phyloP scores from a whole-genome alignment of 2,797 vertebrate genomes.

The Prunella strophiata region DNA sequence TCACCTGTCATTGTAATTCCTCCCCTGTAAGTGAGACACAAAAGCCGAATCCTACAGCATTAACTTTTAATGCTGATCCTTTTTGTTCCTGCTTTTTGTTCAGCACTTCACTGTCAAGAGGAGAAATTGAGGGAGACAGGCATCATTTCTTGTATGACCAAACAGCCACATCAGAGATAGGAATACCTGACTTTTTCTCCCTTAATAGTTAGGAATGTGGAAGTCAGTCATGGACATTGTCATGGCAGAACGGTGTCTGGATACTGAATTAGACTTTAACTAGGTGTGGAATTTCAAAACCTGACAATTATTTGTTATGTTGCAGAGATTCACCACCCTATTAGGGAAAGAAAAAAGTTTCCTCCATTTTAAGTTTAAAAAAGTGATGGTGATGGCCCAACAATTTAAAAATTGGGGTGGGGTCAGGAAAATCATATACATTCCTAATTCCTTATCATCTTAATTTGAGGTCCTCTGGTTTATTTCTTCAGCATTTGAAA shows the following conservation, averaged over 20 bases:
- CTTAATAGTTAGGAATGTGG: not conserved
- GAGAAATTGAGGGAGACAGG: constrained; percentile 21
- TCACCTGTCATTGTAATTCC: constrained; percentile 33
- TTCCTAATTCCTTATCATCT: constrained; percentile 10
- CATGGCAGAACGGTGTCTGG: not conserved
- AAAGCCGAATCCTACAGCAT: not conserved
- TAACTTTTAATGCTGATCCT: not conserved
- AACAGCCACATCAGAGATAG: not conserved
- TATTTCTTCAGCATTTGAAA: constrained; percentile 13
- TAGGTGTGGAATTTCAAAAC: not conserved
- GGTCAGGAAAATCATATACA: not conserved
- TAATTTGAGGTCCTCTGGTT: not conserved
- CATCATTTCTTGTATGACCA: constrained; percentile 10
- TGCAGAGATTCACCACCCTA: not conserved
- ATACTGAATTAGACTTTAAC: not conserved
- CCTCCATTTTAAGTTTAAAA: not conserved
- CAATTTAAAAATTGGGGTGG: not conserved
- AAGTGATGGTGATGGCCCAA: not conserved
- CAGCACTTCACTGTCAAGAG: not conserved
- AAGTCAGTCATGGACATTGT: not conserved
- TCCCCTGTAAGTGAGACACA: not conserved
- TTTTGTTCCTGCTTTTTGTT: constrained; percentile 31
- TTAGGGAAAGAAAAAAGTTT: not conserved
- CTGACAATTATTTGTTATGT: not conserved
- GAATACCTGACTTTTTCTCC: not conserved